Conservation (phyloP, 2,888 invertebrate genomes). For the Sussaba pulchella region DNA sequence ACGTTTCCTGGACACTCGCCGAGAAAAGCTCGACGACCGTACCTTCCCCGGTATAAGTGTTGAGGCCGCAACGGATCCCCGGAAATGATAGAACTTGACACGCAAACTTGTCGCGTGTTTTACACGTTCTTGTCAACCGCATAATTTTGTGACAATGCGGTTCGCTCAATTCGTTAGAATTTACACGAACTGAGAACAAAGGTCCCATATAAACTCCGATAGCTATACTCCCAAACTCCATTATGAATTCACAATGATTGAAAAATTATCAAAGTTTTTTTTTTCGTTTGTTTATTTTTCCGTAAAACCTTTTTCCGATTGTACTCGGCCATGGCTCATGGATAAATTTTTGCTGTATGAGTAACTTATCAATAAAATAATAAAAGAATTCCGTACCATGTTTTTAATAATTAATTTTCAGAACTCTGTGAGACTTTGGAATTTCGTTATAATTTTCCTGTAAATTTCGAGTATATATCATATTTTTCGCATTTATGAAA, state of each 20-base stretch:
- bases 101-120: constrained; percentile 45
- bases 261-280: no score
- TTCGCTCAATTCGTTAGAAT: constrained; percentile 52
- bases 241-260: no score
- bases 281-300: no score
- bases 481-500: no score
- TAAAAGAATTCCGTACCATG: no score
- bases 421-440: no score
- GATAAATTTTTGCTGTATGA: neutral
- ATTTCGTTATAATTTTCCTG: no score
- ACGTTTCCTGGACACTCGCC: constrained; percentile 45
- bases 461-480: no score
- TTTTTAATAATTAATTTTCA: no score
- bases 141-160: constrained; percentile 30
- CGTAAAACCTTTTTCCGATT: neutral
- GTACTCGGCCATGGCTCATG: neutral
- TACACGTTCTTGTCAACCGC: constrained; percentile 21
- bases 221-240: no score
- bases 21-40: constrained; percentile 32
- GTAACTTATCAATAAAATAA: no score
- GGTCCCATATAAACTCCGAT: no score
- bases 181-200: constrained; percentile 6
- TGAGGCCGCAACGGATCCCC: constrained; percentile 41
- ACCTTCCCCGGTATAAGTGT: constrained; percentile 6
- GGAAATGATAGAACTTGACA: constrained; percentile 56